Conservation (phyloP, 2,797 vertebrate species). For the Enteromius viviparus region DNA sequence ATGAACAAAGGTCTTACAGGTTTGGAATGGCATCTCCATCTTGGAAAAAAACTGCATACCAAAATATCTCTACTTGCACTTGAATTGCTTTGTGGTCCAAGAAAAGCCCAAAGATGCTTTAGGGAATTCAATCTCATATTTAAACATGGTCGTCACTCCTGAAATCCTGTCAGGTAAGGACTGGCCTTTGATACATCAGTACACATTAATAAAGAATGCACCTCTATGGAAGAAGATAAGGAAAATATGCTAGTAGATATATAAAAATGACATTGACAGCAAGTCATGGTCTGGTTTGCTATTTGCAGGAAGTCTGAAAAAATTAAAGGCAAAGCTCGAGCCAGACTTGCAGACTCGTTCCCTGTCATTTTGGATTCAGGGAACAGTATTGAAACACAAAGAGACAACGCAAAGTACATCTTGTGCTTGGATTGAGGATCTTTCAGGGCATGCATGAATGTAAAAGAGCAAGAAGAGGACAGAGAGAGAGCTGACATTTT, state of each 20-base stretch:
- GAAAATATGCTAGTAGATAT: neutral
- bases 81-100: neutral
- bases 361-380: neutral
- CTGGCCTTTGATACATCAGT: neutral
- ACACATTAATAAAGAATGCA: neutral
- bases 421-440: neutral
- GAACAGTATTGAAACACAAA: neutral
- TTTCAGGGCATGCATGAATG: neutral
- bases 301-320: neutral
- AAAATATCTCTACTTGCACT: neutral
- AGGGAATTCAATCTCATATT: neutral
- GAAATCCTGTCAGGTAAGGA: neutral
- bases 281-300: neutral
- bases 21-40: neutral
- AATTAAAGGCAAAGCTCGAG: neutral
- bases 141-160: neutral
- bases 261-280: neutral
- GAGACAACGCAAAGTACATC: neutral
- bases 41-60: neutral
- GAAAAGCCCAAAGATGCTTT: neutral
- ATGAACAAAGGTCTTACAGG: neutral
- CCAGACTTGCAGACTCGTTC: neutral
- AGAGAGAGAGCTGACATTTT: conserved; percentile 15
- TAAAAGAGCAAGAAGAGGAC: neutral
- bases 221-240: neutral